Conservation (phyloP, 1,140 invertebrate species). For the Penaeus indicus region DNA sequence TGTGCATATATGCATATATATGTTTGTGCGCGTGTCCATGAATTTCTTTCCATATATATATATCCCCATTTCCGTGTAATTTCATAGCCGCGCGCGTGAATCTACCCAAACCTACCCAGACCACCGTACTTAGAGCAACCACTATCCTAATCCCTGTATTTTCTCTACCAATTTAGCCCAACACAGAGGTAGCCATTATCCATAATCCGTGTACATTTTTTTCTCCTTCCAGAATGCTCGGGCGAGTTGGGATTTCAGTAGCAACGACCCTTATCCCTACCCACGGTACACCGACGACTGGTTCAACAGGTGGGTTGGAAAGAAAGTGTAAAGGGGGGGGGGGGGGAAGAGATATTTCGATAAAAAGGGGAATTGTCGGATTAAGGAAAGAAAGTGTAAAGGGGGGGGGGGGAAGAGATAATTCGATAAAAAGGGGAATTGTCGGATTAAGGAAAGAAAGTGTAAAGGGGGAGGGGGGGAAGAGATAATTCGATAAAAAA, state of each 20-base stretch:
- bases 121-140: no score
- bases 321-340: no score
- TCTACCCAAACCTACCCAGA: no score
- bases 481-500: no score
- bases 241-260: constrained; percentile 98
- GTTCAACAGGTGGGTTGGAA: constrained; percentile 89
- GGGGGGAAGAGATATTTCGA: neutral
- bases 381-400: no score
- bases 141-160: no score
- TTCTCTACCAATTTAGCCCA: neutral
- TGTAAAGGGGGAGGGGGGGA: no score
- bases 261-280: constrained; percentile 97
- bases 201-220: neutral
- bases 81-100: no score
- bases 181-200: neutral
- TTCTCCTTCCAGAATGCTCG: constrained; percentile 86
- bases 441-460: no score
- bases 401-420: neutral
- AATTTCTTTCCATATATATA: neutral
- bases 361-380: no score
- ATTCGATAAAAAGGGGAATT: neutral
- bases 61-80: neutral
- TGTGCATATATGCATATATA: neutral
- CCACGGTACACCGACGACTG: constrained; percentile 97
- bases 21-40: neutral